Conservation (phyloP, 1,140 invertebrate species). For the Apis mellifera region DNA sequence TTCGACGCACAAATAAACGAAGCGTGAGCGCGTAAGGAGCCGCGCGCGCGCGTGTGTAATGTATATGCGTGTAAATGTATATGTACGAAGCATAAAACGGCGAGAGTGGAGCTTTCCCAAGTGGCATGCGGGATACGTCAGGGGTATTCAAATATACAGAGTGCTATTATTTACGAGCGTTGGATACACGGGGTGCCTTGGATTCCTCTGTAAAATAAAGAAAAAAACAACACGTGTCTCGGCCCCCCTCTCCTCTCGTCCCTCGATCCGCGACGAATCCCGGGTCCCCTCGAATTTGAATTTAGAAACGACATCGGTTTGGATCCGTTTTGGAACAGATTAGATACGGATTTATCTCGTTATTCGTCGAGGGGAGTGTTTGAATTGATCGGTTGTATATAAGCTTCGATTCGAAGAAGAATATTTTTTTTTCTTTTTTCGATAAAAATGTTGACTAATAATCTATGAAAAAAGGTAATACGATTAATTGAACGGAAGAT, state of each 20-base stretch:
- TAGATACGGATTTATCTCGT: not conserved
- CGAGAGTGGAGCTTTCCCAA: constrained; percentile 56
- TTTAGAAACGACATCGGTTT: constrained; percentile 6
- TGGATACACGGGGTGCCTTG: constrained; percentile 59
- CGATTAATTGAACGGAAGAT: no score
- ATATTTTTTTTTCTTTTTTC: no score
- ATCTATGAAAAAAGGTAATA: no score
- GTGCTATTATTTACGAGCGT: constrained; percentile 78
- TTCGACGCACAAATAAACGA: constrained; percentile 30
- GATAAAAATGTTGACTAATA: no score
- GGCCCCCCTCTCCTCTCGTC: not conserved
- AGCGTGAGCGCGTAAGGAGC: constrained; percentile 2
- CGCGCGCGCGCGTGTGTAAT: not conserved
- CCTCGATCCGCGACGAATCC: not conserved
- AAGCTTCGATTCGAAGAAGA: no score
- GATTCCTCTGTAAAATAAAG: constrained; percentile 48
- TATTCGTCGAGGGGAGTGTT: no score
- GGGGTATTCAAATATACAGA: constrained; percentile 79
- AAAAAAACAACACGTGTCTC: constrained; percentile 60
- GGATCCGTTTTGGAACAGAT: no score
- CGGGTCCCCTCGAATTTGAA: constrained; percentile 8
- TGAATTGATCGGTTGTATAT: no score
- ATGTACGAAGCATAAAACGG: constrained; percentile 31
- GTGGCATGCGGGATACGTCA: constrained; percentile 77
- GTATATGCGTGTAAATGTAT: not conserved